phyloP scores from a whole-genome alignment of 2,888 invertebrate species.

The Plagiodera versicolora region DNA sequence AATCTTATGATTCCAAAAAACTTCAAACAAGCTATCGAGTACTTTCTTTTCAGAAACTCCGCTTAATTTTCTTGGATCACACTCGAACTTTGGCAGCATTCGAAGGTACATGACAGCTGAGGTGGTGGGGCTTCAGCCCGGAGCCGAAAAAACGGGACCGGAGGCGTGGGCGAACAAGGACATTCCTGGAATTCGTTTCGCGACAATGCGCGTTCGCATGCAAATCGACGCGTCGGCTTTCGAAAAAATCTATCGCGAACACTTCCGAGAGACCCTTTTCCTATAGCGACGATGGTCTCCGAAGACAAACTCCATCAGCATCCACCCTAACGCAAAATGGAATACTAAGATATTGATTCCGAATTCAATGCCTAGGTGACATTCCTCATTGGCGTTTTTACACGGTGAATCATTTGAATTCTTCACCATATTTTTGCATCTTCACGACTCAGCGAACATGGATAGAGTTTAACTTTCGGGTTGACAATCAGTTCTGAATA shows the following conservation, averaged over 20 bases:
- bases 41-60: too few species aligned
- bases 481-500: too few species aligned
- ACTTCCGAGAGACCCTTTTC: conserved; percentile 45
- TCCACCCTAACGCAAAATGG: conserved; percentile 50
- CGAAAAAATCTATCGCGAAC: conserved; percentile 36
- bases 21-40: too few species aligned
- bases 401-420: too few species aligned
- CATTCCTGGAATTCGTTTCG: not conserved
- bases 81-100: too few species aligned
- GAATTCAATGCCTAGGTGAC: conserved; percentile 45
- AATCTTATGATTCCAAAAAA: too few species aligned
- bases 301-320: conserved; percentile 49
- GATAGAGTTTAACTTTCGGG: too few species aligned
- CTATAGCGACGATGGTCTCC: conserved; percentile 42
- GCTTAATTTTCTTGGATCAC: too few species aligned
- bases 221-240: not conserved
- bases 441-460: too few species aligned
- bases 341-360: conserved; percentile 54
- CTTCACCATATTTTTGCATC: too few species aligned
- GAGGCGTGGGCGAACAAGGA: not conserved
- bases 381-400: conserved; percentile 31
- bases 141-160: not conserved
- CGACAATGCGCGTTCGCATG: not conserved
- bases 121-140: not conserved
- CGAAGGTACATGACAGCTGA: too few species aligned